Base-by-base conservation (phyloP, 2,797 vertebrate species). In the Margarornis squamiger region DNA sequence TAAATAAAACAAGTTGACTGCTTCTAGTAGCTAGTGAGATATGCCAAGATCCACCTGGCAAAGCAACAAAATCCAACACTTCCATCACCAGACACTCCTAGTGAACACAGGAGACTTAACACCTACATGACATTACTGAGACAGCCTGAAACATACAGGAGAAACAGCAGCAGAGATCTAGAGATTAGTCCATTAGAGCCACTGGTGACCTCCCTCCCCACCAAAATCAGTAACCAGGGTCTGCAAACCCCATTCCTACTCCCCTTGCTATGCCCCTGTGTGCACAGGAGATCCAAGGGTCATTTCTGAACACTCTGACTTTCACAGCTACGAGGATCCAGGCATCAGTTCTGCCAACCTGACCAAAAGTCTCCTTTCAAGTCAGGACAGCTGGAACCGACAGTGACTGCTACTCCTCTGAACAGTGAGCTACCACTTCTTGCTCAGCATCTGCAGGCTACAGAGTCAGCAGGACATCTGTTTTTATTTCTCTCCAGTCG, bases 301-400 rank as follows among this genome's bases (percentile, higher is more conserved):
- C 1, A 0, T 8, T 90, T 68, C 76, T 61, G 57, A 92, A 36
- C 0, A 0, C 0, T 0, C 1, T 30, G 54, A 32, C 36, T 86
- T 48, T 23, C 5, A 4, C 30, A 72, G 54, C 4, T 21, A 4
- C 1, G 39, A 75, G 58, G 22, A 58, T 72, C 57, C 19, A 63
- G 49, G 52, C 24, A 59, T 4, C 58, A 59, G 15, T 41, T 72
- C 79, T 68, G 85, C 41, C 72, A 58, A 23, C 27, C 29, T 43
- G 55, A 75, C 27, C 21, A 55, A 66, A 55, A 66, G 58, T 21
- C 72, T 7, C 39, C 65, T 55, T 30, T 70, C 34, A 21, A 51
- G 41, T 46, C 77, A 45, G 48, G 26, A 46, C 7, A 58, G n/a
- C 32, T 43, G 52, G 73, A 95, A 54, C 27, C 76, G 91, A 39